Evolutionary conservation across 2,888 invertebrate species (phyloP), one percentile per base, ranked within the genome.

Genomic region (Dynastes grantii): DNA sequence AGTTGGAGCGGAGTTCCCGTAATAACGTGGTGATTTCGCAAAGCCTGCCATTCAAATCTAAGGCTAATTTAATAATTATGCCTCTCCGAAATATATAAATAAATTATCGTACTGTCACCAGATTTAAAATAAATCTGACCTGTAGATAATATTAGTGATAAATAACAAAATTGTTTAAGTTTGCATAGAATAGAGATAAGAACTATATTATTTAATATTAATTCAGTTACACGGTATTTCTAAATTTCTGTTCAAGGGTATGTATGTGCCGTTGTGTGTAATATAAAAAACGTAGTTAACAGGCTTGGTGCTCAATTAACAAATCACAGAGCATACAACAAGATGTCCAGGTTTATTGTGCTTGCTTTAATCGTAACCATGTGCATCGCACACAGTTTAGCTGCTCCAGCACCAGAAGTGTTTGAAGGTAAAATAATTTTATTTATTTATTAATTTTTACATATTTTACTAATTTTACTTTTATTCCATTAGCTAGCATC

Each of bases 361-460:
- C 32, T 49, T 29, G 49, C 76, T 64, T 51, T 76, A n/a, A 16
- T 76, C 11, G 45, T 64, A 4, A 51, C 29, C 6, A 64, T 76
- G 45, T 76, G 64, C 27, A 27, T 76, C n/a, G 32, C 27, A 22
- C 49, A 64, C 27, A 51, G 29, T 5, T 64, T 76, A n/a, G 49
- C 49, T n/a, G 64, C 32, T n/a, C 64, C 76, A 13, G 13, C 37
- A 8, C 64, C 51, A 22, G 64, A 76, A 45, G 64, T 51, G 51
- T 9, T 32, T n/a, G 63, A 76, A 76, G 76, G 76, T 76, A 76
- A 45, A 27, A 27, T 68, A 51, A 13, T 13, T 51, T 53, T 65
- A 16, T n/a, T 65, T 40, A n/a, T 13, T 55, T 55, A 16, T 13
- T n/a, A 37, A 37, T 37, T 61, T 61, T 61, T 61, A 29, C 29